phyloP scores from a whole-genome alignment of 2,113 vertebrate species.

The Xiphophorus couchianus region DNA sequence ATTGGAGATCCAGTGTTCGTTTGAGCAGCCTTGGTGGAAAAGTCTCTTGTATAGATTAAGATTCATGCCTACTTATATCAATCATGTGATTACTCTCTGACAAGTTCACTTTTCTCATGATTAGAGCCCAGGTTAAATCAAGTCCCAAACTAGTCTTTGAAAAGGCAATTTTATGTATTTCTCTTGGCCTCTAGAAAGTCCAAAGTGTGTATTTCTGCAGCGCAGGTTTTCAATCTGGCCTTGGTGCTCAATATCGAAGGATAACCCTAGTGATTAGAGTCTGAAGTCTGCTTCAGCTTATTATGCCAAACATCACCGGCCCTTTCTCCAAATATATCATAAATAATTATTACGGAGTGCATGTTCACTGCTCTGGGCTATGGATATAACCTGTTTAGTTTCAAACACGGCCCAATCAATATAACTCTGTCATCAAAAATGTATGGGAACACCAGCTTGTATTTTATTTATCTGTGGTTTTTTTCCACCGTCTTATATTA shows the following conservation, averaged over 20 bases:
- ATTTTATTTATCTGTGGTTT: constrained; percentile 68
- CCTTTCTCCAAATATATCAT: constrained; percentile 78
- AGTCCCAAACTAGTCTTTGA: constrained; percentile 7
- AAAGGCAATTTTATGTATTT: constrained; percentile 32
- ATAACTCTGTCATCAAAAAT: constrained; percentile 81
- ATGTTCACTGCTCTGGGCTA: constrained; percentile 76
- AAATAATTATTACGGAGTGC: constrained; percentile 79
- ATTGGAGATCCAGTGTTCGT: too few species aligned
- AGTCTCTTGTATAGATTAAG: constrained; percentile 8
- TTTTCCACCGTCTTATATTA: constrained; percentile 17
- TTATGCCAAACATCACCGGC: constrained; percentile 69
- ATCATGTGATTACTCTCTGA: constrained; percentile 28
- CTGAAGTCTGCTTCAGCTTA: constrained; percentile 56
- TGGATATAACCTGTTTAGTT: constrained; percentile 84
- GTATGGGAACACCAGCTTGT: constrained; percentile 78
- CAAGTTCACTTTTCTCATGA: constrained; percentile 25
- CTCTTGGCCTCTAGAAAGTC: constrained; percentile 18
- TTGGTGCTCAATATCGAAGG: constrained; percentile 40
- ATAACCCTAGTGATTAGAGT: constrained; percentile 65
- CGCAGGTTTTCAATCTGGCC: constrained; percentile 42
- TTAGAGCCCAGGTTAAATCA: constrained; percentile 3
- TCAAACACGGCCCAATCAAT: constrained; percentile 81
- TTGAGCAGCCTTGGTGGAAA: too few species aligned
- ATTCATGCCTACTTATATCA: constrained; percentile 20
- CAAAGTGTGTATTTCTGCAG: constrained; percentile 36